Base-by-base conservation (phyloP, 2,113 vertebrate genomes). In the Anarrhichthys ocellatus region DNA sequence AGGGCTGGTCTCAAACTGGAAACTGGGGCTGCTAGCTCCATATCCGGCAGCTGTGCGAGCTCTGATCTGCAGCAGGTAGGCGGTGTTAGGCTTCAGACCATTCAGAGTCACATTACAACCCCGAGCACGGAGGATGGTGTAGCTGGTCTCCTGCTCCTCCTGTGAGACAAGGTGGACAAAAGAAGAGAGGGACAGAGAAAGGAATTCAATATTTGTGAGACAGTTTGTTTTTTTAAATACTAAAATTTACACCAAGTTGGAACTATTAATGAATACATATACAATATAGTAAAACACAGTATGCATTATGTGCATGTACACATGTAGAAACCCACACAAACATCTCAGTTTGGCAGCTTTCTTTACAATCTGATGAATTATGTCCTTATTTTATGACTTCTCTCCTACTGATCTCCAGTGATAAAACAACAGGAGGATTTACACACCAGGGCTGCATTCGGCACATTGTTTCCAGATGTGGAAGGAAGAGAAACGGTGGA, bases 101-200 rank as follows among this genome's bases (percentile, higher is more conserved):
- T 90, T 97, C 92, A 99, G 96, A 59, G 97, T 99, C 82, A 98
- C 98, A 0, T 99, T 99, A 62, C 96, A 99, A 82, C 96, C 96
- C 81, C 95, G 96, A 77, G 98, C 97, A 87, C 98, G 96, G 78
- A 99, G 95, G 86, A 99, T 99, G 79, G 98, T 99, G 85, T 99
- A 99, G 93, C 97, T 99, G 81, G 97, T 99, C 94, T 99, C 98
- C 96, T 99, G 98, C 68, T 99, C 98, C 96, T 99, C 97, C 98
- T 99, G 96, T 90, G 93, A 88, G 20, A 81, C 72, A 34, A 90
- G 15, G 42, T 70, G 22, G 58, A 56, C 27, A 83, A 74, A 54
- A 32, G 34, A 64, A 62, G 14, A 42, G 5, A 66, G 5, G 14
- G 65, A 74, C 15, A 52, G 14, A 62, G 7, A 24, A 29, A 20